phyloP scores from a whole-genome alignment of 2,888 invertebrate species.

The Drosophila mulleri region DNA sequence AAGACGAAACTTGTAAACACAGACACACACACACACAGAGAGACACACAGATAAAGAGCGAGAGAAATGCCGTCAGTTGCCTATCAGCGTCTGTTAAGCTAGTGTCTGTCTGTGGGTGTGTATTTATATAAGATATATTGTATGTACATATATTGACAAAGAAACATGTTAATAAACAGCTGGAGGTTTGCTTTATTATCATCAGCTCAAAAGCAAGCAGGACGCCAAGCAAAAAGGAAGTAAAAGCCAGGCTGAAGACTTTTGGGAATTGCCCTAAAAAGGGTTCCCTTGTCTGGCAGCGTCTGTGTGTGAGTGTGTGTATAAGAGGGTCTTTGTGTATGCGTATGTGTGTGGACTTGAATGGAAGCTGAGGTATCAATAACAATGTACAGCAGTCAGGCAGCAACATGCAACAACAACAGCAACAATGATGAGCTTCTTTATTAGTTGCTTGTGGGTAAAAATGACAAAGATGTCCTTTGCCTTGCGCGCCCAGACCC shows the following conservation, averaged over 20 bases:
- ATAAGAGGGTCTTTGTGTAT: slow-evolving; percentile 10
- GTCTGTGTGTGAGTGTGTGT: slow-evolving; percentile 9
- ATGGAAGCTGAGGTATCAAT: slow-evolving; percentile 74
- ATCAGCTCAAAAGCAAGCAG: slow-evolving; percentile 46
- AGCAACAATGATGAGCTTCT: slow-evolving; percentile 41
- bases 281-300: slow-evolving; percentile 61
- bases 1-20: slow-evolving; percentile 62
- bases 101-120: slow-evolving; percentile 29
- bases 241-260: slow-evolving; percentile 42
- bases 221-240: slow-evolving; percentile 28
- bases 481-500: slow-evolving; percentile 14
- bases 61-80: slow-evolving; percentile 23
- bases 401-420: slow-evolving; percentile 32
- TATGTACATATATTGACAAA: slow-evolving; percentile 63
- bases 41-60: neutral
- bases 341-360: slow-evolving; percentile 21
- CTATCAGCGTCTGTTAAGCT: slow-evolving; percentile 63
- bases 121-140: slow-evolving; percentile 31
- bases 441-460: slow-evolving; percentile 58
- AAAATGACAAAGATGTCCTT: slow-evolving; percentile 59
- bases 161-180: slow-evolving; percentile 81
- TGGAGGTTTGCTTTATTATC: slow-evolving; percentile 80
- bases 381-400: slow-evolving; percentile 63
- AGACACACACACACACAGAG: slow-evolving; percentile 21
- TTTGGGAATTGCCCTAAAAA: slow-evolving; percentile 61